Base-by-base conservation (phyloP, 2,113 vertebrate species). In the Ammodytes dubius region DNA sequence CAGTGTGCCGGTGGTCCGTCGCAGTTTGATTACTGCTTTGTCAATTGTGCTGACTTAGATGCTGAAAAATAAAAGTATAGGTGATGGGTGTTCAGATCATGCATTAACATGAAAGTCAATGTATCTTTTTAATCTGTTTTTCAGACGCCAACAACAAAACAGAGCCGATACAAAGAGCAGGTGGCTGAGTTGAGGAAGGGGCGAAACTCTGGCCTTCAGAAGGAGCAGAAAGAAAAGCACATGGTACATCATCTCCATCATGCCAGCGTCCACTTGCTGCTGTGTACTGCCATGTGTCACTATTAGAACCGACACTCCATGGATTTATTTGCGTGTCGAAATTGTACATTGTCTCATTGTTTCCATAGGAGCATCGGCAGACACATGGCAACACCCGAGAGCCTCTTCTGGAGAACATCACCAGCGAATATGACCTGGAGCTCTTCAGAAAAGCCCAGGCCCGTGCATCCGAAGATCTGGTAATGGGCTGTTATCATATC, bases 211-310 rank as follows among this genome's bases (percentile, higher is more conserved):
- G 96, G 97, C 3, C 94, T 98, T 52, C 96, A 96, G 86, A 99
- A 99, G 91, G 98, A 99, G 83, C 98, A 99, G 90, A 99, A 99
- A 85, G 98, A 99, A 90, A 99, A 99, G 86, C 97, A 98, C 6
- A 97, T 97, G 97, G 98, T 99, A 95, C 58, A 10, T 47, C 27
- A 6, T 6, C 43, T 11, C n/a, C 8, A 43, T 5, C 50, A 13
- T 53, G 39, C 35, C 4, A 1, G 43, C n/a, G 2, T 40, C 45
- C 46, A 60, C 10, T 27, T 37, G n/a, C 12, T 15, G 40, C 15
- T 52, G 2, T 19, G 15, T 11, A 49, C 14, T 52, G 27, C 4
- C 11, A 10, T 54, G 14, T 37, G 49, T 74, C n/a, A 27, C 5
- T 52, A 3, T n/a, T 49, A 14, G n/a, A 42, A 5, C 52, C 60